phyloP scores from a whole-genome alignment of 1,140 invertebrate genomes.

The Yoshiicerus persimilis region DNA sequence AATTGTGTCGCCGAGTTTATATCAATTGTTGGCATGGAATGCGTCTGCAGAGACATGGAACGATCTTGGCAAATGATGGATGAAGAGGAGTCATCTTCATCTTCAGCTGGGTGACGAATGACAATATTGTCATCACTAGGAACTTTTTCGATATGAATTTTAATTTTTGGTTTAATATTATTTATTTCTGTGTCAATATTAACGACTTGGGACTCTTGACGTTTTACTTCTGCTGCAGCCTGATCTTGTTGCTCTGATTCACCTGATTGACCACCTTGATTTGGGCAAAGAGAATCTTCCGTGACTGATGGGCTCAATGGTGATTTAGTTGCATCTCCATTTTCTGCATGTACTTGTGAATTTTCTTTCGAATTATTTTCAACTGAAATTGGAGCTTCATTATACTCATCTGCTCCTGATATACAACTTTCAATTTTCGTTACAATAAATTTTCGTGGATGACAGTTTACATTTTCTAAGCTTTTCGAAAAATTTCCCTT shows the following conservation, averaged over 20 bases:
- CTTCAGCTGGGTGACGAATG: neutral
- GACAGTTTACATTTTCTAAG: neutral
- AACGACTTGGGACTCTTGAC: neutral
- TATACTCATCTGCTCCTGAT: neutral
- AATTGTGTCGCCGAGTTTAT: neutral
- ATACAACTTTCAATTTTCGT: neutral
- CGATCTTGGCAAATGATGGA: neutral
- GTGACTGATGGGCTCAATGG: neutral
- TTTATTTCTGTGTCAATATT: neutral
- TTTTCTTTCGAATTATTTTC: neutral
- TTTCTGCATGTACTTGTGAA: neutral
- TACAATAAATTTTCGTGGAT: neutral
- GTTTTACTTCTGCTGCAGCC: neutral
- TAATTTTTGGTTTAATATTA: neutral
- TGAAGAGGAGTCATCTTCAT: neutral
- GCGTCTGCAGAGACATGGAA: slow-evolving; percentile 5
- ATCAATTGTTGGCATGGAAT: slow-evolving; percentile 11
- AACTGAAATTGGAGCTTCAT: neutral
- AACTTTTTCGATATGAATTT: neutral
- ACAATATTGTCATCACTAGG: neutral
- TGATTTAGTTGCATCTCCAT: neutral
- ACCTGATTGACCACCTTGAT: neutral
- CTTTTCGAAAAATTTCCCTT: neutral
- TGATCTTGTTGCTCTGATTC: slow-evolving; percentile 1
- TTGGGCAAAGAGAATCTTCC: neutral